Conservation (phyloP, 2,797 vertebrate species). For the Choloepus didactylus region DNA sequence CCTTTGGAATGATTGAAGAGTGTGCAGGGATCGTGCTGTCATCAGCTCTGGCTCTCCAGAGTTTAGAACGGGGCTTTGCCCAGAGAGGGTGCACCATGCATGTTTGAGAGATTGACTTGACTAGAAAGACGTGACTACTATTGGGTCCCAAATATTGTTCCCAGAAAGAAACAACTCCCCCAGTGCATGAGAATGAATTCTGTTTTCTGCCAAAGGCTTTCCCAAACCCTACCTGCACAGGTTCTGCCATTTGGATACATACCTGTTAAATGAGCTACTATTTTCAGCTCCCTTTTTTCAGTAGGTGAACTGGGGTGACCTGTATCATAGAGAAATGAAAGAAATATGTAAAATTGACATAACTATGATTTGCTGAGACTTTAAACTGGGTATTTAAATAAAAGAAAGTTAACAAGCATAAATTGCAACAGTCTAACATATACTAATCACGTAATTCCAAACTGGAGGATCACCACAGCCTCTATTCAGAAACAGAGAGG, state of each 20-base stretch:
- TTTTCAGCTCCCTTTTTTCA: constrained; percentile 81
- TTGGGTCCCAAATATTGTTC: not conserved
- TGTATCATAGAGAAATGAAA: constrained; percentile 80
- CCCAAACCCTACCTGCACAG: too few relatives aligned
- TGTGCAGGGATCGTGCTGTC: too few relatives aligned
- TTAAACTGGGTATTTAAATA: constrained; percentile 30
- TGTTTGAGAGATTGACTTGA: not conserved
- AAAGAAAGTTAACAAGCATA: not conserved
- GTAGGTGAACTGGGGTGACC: constrained; percentile 77
- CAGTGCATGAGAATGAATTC: not conserved
- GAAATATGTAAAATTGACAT: not conserved
- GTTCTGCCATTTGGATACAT: constrained; percentile 3
- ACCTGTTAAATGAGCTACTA: constrained; percentile 94
- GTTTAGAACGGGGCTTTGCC: not conserved
- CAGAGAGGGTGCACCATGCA: too few relatives aligned
- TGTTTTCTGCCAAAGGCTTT: not conserved
- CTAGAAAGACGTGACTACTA: not conserved
- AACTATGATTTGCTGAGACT: not conserved
- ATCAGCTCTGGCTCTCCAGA: not conserved
- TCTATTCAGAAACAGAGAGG: constrained; percentile 35
- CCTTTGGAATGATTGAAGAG: not conserved
- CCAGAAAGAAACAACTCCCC: not conserved
- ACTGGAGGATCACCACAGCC: not conserved
- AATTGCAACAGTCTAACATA: not conserved
- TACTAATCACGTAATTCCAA: not conserved